phyloP scores from a whole-genome alignment of 2,797 vertebrate genomes.

The Mus minutoides region DNA sequence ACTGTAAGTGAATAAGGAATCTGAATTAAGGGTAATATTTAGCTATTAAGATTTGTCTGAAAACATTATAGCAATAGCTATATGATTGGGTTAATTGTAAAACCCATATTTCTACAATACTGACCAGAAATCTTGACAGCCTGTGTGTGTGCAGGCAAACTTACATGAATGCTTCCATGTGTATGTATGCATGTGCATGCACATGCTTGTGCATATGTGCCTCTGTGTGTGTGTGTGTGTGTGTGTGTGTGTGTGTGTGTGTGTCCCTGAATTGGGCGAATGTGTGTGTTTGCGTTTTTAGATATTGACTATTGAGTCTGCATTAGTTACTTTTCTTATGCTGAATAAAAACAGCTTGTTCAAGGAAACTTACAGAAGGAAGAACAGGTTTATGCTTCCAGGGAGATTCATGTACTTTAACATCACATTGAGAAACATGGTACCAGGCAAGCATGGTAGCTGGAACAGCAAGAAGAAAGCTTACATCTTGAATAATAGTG shows the following conservation, averaged over 20 bases:
- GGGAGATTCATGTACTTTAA: background rate
- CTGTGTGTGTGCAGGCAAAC: background rate
- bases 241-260: background rate
- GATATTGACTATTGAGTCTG: background rate
- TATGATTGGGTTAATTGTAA: background rate
- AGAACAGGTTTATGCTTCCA: background rate
- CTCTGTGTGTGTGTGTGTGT: background rate
- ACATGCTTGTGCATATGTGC: background rate
- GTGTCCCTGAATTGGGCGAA: background rate
- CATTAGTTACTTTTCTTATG: background rate
- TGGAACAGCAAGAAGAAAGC: background rate
- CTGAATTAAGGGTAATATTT: background rate
- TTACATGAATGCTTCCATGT: background rate
- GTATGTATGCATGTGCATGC: background rate
- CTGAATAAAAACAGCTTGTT: background rate
- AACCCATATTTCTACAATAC: background rate
- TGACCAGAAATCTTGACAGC: background rate
- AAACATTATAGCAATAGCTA: background rate
- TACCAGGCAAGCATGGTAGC: background rate
- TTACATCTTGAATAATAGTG: background rate
- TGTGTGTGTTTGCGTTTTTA: background rate
- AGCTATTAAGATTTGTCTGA: background rate
- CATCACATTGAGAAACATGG: background rate
- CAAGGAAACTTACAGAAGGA: background rate
- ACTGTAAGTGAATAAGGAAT: slow-evolving; percentile 30